Evolutionary conservation across 1,140 invertebrate genomes (phyloP).

Genomic region (Trachymyrmex cornetzi): DNA sequence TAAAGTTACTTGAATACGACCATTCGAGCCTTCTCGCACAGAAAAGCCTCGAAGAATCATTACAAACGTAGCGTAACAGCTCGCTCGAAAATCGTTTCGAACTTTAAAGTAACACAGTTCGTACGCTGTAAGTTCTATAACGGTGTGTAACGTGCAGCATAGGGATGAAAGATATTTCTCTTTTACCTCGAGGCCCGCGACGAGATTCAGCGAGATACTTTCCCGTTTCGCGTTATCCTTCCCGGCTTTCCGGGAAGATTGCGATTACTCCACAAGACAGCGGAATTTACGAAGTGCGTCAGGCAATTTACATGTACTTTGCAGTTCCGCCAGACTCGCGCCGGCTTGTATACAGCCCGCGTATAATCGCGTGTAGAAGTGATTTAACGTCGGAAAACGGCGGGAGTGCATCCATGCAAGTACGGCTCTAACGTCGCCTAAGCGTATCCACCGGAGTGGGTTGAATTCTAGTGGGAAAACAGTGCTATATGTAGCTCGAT

Average conservation of each 20-base stretch:
- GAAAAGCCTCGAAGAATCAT: conserved; percentile 32
- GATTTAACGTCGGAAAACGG: conserved; percentile 51
- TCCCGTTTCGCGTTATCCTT: conserved; percentile 52
- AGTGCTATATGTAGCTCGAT: not conserved
- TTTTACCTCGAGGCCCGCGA: conserved; percentile 22
- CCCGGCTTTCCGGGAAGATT: conserved; percentile 38
- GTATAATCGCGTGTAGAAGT: conserved; percentile 50
- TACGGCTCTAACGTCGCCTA: conserved; percentile 24
- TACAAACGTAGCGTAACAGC: conserved; percentile 20
- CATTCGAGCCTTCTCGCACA: not conserved
- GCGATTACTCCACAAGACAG: conserved; percentile 50
- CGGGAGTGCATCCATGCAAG: conserved; percentile 48
- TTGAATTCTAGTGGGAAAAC: not conserved
- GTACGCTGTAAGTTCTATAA: conserved; percentile 13
- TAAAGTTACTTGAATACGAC: conserved; percentile 22
- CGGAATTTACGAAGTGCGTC: conserved; percentile 60
- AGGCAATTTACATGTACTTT: conserved; percentile 61
- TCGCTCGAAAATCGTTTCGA: conserved; percentile 40
- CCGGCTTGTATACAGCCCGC: not conserved
- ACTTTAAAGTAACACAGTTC: conserved; percentile 39
- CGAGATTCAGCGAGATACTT: conserved; percentile 56
- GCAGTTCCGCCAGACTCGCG: conserved; percentile 22
- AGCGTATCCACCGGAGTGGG: conserved; percentile 3
- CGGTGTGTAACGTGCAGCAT: not conserved
- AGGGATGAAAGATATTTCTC: conserved; percentile 45